Evolutionary conservation across 2,113 vertebrate species (phyloP).

Genomic region (Toxotes chatareus): DNA sequence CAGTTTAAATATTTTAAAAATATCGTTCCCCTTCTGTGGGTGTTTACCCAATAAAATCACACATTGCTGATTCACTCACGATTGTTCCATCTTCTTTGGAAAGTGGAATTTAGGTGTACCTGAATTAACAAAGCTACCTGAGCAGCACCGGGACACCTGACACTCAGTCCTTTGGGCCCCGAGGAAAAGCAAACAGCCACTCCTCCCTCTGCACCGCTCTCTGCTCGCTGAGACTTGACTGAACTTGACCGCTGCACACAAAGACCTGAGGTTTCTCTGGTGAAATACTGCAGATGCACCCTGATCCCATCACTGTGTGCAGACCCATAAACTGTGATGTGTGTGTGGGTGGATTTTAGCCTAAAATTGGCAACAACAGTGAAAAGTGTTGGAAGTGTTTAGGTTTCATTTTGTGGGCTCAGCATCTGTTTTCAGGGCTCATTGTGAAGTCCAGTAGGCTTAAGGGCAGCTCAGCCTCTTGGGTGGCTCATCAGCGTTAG

Average conservation of each 20-base stretch:
- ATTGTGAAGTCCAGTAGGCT: background rate
- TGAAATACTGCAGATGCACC: conserved; percentile 24
- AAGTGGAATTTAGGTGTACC: background rate
- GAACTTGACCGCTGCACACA: conserved; percentile 57
- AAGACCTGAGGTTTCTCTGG: background rate
- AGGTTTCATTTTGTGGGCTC: conserved; percentile 16
- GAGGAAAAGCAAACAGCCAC: conserved; percentile 33
- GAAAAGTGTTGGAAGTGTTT: conserved; percentile 23
- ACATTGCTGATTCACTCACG: background rate
- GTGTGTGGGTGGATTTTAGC: too few relatives aligned
- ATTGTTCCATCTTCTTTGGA: background rate
- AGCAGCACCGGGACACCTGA: conserved; percentile 32
- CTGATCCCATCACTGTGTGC: background rate
- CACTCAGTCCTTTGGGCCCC: background rate
- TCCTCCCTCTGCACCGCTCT: conserved; percentile 1
- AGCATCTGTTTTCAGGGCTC: conserved; percentile 31
- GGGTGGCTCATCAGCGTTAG: conserved; percentile 14
- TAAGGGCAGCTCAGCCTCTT: background rate
- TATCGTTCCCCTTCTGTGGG: background rate
- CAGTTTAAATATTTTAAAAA: too few relatives aligned
- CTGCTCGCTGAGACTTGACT: conserved; percentile 54
- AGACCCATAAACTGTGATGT: background rate
- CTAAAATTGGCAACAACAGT: background rate
- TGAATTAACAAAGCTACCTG: background rate
- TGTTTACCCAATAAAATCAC: background rate